Conservation (phyloP, 1,140 invertebrate species). For the Sogatella furcifera region DNA sequence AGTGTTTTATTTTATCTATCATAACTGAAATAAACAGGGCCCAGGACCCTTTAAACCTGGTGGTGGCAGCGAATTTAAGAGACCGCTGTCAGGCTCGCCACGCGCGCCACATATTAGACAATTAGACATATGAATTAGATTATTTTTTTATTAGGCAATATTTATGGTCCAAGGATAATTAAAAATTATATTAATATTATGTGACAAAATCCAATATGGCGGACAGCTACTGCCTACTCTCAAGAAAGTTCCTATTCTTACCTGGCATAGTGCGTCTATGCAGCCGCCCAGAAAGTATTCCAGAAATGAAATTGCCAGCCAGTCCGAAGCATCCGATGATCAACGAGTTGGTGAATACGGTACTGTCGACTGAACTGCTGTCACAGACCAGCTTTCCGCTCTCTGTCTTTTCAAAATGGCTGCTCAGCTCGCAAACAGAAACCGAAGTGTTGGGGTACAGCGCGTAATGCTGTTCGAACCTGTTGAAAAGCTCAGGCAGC, state of each 20-base stretch:
- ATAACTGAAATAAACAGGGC: too few species aligned
- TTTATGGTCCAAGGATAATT: too few species aligned
- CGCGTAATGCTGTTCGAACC: constrained; percentile 38
- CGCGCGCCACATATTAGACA: too few species aligned
- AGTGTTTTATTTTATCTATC: too few species aligned
- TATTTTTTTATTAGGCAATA: too few species aligned
- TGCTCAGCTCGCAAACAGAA: constrained; percentile 39
- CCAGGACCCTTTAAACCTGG: too few species aligned
- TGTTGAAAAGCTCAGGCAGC: constrained; percentile 54
- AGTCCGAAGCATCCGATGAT: constrained; percentile 36
- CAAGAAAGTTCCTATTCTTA: constrained; percentile 2
- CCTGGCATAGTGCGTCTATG: constrained; percentile 18
- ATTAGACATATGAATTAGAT: too few species aligned
- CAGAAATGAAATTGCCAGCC: constrained; percentile 30
- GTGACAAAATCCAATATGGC: too few species aligned
- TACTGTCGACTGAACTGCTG: constrained; percentile 26
- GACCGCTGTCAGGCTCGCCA: too few species aligned
- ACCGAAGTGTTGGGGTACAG: constrained; percentile 35
- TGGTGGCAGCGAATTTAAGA: too few species aligned
- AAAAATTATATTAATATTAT: too few species aligned
- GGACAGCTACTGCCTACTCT: too few species aligned
- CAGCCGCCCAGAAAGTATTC: constrained; percentile 8
- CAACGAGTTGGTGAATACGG: constrained; percentile 38
- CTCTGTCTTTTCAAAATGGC: background rate
- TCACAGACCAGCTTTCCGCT: constrained; percentile 8